These are phyloP conservation scores for Tethya wilhelma DNA, from an alignment of 37 sponge, comb jelly and placozoan genomes.

Conservation along the genomic window DNA sequence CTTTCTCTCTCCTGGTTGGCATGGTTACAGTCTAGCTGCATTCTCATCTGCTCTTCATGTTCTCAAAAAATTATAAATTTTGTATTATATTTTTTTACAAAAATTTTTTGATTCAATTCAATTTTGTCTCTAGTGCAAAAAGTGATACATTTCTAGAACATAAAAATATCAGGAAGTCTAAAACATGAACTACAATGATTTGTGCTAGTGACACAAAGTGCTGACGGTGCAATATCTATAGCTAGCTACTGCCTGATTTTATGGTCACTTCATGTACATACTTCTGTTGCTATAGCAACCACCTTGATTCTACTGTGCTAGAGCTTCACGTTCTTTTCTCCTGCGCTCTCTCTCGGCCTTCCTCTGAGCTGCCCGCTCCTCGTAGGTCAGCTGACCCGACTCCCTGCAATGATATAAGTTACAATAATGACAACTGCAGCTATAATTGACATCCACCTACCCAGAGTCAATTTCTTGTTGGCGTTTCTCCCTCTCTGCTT, in stretches of 20 bases:
- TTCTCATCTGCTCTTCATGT: slow-evolving; percentile 25
- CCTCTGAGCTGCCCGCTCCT: slow-evolving; percentile 68
- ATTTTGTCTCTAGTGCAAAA: no score
- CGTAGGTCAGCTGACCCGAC: slow-evolving; percentile 43
- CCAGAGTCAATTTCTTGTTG: slow-evolving; percentile 38
- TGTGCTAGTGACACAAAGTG: no score
- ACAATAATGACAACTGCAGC: neutral
- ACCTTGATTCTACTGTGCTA: no score
- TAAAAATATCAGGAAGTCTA: no score
- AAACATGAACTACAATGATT: neutral
- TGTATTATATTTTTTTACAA: no score
- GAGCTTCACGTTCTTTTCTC: slow-evolving; percentile 60
- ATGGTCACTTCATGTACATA: no score
- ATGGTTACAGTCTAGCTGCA: slow-evolving; percentile 38
- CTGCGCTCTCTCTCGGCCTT: slow-evolving; percentile 73
- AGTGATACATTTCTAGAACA: no score
- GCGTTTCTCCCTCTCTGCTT: slow-evolving; percentile 59
- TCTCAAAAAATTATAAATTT: slow-evolving; percentile 12
- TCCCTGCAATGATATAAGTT: neutral
- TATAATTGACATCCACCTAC: neutral
- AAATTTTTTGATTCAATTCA: no score
- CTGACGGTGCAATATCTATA: no score
- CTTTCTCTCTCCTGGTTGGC: slow-evolving; percentile 48
- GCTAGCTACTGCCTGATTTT: no score
- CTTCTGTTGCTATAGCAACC: no score